Base-by-base conservation (phyloP, 2,888 invertebrate genomes). In the Caenorhabditis becei region DNA sequence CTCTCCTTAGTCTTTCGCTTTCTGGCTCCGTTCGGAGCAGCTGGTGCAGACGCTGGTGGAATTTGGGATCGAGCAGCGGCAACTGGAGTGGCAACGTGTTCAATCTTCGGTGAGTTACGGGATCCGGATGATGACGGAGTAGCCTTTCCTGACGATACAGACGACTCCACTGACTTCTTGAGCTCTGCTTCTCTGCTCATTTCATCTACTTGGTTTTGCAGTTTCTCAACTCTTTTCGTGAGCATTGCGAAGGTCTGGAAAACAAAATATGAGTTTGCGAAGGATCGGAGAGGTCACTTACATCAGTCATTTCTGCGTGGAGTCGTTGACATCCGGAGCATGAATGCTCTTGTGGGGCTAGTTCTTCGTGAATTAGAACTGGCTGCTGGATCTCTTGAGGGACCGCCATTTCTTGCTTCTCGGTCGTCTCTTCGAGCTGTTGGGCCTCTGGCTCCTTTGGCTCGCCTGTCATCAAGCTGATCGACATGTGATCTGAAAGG, bases 1-100 rank as follows among this genome's bases (percentile, higher is more conserved):
- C 66, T 28, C 51, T 65, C 74, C 51, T 74, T 74, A 11, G 65
- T 58, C 14, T 74, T 74, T 11, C 74, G 28, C 20, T 74, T 74
- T 18, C 74, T 49, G 28, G 74, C 23, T 5, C 69, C 69, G 11
- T 59, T 49, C 11, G 32, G 20, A 10, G 37, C 35, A 2, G 28
- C 23, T 1, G 71, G 53, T 20, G 20, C n/a, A 16, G 28, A n/a
- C 1, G 54, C 37, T 14, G 44, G 37, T 2, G 44, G 35, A 5
- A 23, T 51, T 4, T n/a, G 32, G 18, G 32, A 18, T 32, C 32
- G 56, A 18, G 35, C 44, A n/a, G 59, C 2, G 59, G n/a, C 23
- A 16, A 8, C 20, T 1, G 59, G 24, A 14, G 59, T 41, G 16
- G 41, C 3, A 14, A 24, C 18, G 8, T 18, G 7, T 0, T 53